Conservation (phyloP, 2,797 vertebrate genomes). For the Sparidentex hasta region DNA sequence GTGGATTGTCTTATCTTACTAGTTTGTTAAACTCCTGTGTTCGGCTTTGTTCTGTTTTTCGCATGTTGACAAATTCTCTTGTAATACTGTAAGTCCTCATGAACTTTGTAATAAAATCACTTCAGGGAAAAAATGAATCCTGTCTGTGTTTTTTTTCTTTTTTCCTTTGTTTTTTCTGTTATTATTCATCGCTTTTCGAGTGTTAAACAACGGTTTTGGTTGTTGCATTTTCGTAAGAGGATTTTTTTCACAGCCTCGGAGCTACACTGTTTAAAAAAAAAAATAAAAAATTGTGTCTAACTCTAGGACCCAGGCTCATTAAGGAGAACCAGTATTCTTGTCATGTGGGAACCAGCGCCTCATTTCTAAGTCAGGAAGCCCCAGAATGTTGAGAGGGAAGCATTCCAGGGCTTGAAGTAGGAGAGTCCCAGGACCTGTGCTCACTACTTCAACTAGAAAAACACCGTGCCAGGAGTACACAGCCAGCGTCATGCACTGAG, state of each 20-base stretch:
- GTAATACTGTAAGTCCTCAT: slow-evolving; percentile 96
- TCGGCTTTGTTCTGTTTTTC: slow-evolving; percentile 88
- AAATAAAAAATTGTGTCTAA: slow-evolving; percentile 47
- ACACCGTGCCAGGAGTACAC: slow-evolving; percentile 56
- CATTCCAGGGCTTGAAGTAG: slow-evolving; percentile 64
- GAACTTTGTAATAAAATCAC: slow-evolving; percentile 99
- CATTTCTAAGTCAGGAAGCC: slow-evolving; percentile 72
- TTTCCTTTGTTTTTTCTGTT: slow-evolving; percentile 50
- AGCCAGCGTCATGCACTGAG: slow-evolving; percentile 53
- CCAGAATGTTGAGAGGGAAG: slow-evolving; percentile 63
- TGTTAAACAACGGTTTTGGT: slow-evolving; percentile 59
- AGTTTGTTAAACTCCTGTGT: slow-evolving; percentile 92
- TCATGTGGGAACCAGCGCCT: slow-evolving; percentile 60
- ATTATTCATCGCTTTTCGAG: slow-evolving; percentile 67
- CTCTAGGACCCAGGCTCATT: slow-evolving; percentile 70
- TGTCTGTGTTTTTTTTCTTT: slow-evolving; percentile 64
- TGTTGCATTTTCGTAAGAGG: slow-evolving; percentile 65
- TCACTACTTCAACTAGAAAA: slow-evolving; percentile 61
- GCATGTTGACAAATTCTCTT: slow-evolving; percentile 95
- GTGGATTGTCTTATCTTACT: slow-evolving; percentile 90
- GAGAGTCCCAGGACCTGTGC: slow-evolving; percentile 76
- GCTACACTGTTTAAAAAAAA: slow-evolving; percentile 53
- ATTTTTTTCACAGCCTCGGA: slow-evolving; percentile 61
- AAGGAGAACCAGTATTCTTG: slow-evolving; percentile 67
- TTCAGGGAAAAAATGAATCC: slow-evolving; percentile 83